A percentile compares a stretch with the other conserved stretches of the same genome.
Evolutionary conservation across 2,888 invertebrate species (phyloP).

Genomic region (Drosophila kuntzei): DNA sequence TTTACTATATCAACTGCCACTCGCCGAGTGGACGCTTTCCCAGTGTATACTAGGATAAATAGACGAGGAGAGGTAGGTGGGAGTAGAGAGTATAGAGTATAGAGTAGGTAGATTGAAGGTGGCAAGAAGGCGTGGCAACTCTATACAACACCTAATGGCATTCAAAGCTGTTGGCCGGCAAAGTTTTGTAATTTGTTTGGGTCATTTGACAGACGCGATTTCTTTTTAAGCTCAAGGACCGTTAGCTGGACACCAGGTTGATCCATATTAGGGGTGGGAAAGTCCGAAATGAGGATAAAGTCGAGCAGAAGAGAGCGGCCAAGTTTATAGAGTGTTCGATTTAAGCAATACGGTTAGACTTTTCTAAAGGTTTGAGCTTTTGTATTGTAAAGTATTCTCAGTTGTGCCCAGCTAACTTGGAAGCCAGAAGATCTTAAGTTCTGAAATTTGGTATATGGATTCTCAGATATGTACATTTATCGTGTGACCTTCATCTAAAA

Average conservation of each 20-base stretch:
- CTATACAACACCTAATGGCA: conserved; percentile 55
- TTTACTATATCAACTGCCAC: conserved; percentile 57
- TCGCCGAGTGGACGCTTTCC: conserved; percentile 39
- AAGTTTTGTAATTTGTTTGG: conserved; percentile 70
- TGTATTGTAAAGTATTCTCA: neutral
- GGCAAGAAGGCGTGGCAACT: conserved; percentile 20
- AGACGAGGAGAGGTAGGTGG: neutral
- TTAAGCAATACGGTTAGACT: neutral
- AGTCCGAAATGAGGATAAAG: conserved; percentile 2
- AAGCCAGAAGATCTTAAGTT: neutral
- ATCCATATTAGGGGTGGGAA: conserved; percentile 2
- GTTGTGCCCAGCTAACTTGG: neutral
- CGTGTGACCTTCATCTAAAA: neutral
- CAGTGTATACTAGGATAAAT: neutral
- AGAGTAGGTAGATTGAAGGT: neutral
- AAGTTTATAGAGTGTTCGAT: neutral
- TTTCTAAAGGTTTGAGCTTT: neutral
- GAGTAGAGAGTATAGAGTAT: too few relatives aligned
- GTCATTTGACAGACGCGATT: conserved; percentile 68
- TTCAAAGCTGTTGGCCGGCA: conserved; percentile 56
- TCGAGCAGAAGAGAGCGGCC: neutral
- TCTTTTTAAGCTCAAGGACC: conserved; percentile 44
- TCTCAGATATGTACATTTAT: neutral
- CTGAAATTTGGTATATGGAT: neutral
- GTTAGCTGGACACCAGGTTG: conserved; percentile 16